Evolutionary conservation across 37 sponge, comb jelly and placozoan species (phyloP).

Genomic region (Theonella swinhoei): DNA sequence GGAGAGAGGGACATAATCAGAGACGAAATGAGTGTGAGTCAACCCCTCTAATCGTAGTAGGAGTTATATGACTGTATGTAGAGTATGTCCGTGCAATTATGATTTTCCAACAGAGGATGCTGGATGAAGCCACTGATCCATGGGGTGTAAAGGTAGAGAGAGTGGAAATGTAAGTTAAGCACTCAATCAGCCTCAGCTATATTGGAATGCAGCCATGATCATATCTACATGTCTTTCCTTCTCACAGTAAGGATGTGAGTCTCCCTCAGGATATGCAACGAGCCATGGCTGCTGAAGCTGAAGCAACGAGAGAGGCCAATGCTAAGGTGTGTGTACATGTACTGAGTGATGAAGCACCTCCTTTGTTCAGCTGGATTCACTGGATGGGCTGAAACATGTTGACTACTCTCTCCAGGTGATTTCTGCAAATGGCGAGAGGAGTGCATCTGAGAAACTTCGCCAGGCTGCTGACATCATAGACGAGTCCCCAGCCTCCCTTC

Average conservation of each 20-base stretch:
- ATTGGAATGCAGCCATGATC: too few species aligned
- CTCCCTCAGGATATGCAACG: conserved; percentile 83
- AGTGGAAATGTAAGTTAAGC: conserved; percentile 81
- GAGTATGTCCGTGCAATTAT: not conserved
- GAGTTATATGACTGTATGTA: not conserved
- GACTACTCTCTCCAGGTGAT: conserved; percentile 49
- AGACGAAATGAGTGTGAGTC: conserved; percentile 71
- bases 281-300: conserved; percentile 97
- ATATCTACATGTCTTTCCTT: too few species aligned
- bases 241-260: conserved; percentile 87
- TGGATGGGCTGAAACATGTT: not conserved
- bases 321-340: conserved; percentile 71
- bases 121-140: conserved; percentile 90
- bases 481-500: conserved; percentile 86
- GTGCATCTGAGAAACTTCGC: conserved; percentile 77
- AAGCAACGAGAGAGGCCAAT: conserved; percentile 86
- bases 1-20: conserved; percentile 85
- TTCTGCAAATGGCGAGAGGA: conserved; percentile 88
- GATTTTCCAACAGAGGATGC: conserved; percentile 36
- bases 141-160: conserved; percentile 94
- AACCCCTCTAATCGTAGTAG: not conserved
- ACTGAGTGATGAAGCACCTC: not conserved
- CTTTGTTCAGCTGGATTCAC: not conserved
- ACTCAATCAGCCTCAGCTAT: too few species aligned
- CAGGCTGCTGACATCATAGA: conserved; percentile 89